Conservation (phyloP, 1,140 invertebrate species). For the Drosophila bifasciata region DNA sequence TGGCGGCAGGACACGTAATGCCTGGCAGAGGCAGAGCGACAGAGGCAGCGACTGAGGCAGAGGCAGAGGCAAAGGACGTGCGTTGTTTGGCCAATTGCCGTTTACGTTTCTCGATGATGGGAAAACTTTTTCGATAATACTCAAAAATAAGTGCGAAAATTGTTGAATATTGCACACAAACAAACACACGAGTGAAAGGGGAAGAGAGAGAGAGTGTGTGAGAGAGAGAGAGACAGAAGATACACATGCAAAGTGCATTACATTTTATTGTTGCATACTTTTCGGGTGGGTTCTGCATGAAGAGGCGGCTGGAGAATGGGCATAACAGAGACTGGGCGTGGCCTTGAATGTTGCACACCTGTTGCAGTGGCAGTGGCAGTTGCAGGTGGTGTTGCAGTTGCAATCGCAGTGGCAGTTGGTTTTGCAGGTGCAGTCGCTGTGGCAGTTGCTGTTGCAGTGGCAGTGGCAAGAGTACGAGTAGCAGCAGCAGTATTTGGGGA, state of each 20-base stretch:
- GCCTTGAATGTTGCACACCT: constrained; percentile 5
- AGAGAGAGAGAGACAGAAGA: neutral
- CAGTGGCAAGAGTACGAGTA: too few relatives aligned
- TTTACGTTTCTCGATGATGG: constrained; percentile 69
- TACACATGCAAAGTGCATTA: constrained; percentile 21
- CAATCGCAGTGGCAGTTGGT: too few relatives aligned
- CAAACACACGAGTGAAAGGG: neutral
- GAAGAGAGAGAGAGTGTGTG: constrained; percentile 1
- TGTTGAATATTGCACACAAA: constrained; percentile 58
- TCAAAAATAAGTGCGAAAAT: constrained; percentile 82
- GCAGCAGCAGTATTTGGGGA: too few relatives aligned
- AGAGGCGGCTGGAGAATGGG: constrained; percentile 1
- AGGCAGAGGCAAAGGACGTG: constrained; percentile 53
- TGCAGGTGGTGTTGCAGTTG: too few relatives aligned
- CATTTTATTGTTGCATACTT: constrained; percentile 61
- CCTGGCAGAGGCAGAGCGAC: too few relatives aligned
- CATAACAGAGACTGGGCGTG: constrained; percentile 3
- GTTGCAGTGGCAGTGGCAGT: constrained; percentile 1
- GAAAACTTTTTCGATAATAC: constrained; percentile 82
- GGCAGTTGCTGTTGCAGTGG: neutral
- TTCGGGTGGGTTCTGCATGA: neutral
- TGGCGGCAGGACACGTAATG: constrained; percentile 54
- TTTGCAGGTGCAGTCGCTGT: too few relatives aligned
- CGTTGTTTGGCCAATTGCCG: constrained; percentile 70
- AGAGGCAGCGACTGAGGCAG: too few relatives aligned